Percentiles rank a stretch among this genome's conserved stretches.
Conservation (phyloP, 2,113 vertebrate genomes). For the Peromyscus polionotus region DNA sequence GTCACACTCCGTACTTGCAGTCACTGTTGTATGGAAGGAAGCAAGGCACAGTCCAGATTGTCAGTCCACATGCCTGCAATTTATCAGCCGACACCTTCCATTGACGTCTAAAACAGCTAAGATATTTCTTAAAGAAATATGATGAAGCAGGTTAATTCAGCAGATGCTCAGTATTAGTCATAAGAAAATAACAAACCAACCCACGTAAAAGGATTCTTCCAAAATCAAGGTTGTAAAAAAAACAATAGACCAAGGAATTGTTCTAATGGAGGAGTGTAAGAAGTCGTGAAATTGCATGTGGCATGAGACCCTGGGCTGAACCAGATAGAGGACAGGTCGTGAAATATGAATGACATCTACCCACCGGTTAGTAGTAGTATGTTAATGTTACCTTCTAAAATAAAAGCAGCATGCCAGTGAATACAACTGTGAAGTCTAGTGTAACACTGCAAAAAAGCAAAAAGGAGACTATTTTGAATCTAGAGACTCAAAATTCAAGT, state of each 20-base stretch:
- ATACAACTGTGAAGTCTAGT: neutral
- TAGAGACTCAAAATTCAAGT: slow-evolving; percentile 34
- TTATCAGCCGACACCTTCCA: neutral
- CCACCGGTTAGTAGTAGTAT: neutral
- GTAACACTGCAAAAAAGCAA: neutral
- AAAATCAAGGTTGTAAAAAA: slow-evolving; percentile 31
- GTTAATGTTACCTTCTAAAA: neutral
- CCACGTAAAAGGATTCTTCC: neutral
- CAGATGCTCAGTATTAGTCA: slow-evolving; percentile 14
- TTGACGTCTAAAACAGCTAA: neutral
- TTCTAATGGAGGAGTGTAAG: neutral
- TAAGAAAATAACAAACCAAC: neutral
- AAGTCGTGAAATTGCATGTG: neutral
- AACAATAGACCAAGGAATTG: slow-evolving; percentile 20
- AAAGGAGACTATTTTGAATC: neutral
- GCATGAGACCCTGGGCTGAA: neutral
- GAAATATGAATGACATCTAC: neutral
- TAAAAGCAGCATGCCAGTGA: neutral
- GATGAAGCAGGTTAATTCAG: neutral
- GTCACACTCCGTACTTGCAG: neutral
- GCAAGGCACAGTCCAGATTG: neutral
- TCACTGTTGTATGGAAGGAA: neutral
- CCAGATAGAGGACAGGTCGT: neutral
- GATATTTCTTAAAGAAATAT: slow-evolving; percentile 15
- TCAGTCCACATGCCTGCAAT: neutral